Percentiles rank a stretch among this genome's conserved stretches.
phyloP scores from a whole-genome alignment of 2,797 vertebrate genomes.

The Cynopterus sphinx region DNA sequence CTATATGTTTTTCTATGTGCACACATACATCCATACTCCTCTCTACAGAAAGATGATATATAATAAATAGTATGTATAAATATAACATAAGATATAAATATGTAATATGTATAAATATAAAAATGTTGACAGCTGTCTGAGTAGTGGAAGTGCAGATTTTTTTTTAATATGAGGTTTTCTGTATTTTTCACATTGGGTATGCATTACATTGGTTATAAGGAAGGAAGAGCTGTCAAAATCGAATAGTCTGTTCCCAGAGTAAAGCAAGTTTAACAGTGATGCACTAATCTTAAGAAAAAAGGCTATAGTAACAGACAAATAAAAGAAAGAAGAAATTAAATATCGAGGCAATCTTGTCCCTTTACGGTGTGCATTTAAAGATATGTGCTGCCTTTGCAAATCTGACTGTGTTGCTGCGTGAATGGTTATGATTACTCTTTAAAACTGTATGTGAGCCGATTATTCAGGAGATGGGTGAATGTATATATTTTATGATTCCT shows the following conservation, averaged over 20 bases:
- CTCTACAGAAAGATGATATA: not conserved
- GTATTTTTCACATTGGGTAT: not conserved
- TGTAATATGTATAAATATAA: not conserved
- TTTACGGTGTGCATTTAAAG: constrained; percentile 32
- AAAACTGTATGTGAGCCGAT: constrained; percentile 35
- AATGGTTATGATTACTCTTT: constrained; percentile 50
- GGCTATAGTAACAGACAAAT: not conserved
- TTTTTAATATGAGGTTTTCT: not conserved
- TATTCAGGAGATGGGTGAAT: constrained; percentile 42
- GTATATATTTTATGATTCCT: not conserved
- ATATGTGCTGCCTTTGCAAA: not conserved
- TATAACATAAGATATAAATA: not conserved
- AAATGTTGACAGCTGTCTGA: not conserved
- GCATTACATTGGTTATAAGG: not conserved
- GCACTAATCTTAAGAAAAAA: constrained; percentile 43
- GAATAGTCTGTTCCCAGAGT: not conserved
- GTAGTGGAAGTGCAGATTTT: not conserved
- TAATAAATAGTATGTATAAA: not conserved
- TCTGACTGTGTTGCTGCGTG: constrained; percentile 34
- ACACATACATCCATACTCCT: not conserved
- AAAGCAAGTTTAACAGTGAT: constrained; percentile 50
- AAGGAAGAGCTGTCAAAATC: not conserved
- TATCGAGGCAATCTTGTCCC: not conserved
- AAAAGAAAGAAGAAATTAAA: constrained; percentile 25
- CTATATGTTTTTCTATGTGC: not conserved